phyloP scores from a whole-genome alignment of 30 jellyfish, hydroid and myxozoan genomes.

The Mastigias papua region DNA sequence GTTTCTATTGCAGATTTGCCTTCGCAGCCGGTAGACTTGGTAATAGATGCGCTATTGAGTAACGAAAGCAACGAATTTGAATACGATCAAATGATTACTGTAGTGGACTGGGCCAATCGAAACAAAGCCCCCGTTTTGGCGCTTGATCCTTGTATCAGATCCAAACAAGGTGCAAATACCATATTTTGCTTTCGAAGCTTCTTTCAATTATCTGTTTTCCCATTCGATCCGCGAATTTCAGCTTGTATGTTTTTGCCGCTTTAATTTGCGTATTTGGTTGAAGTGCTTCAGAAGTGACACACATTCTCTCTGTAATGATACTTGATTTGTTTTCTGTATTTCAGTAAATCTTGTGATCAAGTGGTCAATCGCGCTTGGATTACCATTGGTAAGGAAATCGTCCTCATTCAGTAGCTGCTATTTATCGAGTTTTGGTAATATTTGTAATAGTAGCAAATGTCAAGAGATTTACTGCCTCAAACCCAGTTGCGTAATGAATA shows the following conservation, averaged over 20 bases:
- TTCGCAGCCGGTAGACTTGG: constrained; percentile 88
- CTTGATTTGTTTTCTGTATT: too few species aligned
- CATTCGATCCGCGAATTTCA: too few species aligned
- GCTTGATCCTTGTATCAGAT: constrained; percentile 83
- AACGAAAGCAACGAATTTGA: constrained; percentile 51
- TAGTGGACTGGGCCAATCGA: constrained; percentile 89
- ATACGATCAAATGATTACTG: constrained; percentile 68
- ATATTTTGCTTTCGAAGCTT: neutral
- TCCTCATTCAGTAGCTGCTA: too few species aligned
- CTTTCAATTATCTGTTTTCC: too few species aligned
- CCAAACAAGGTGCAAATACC: constrained; percentile 30
- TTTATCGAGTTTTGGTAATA: too few species aligned
- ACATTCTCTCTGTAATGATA: too few species aligned
- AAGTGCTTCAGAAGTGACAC: too few species aligned
- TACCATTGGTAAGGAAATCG: constrained; percentile 75
- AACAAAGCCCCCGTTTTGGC: constrained; percentile 93
- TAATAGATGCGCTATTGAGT: constrained; percentile 87
- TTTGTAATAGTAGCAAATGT: too few species aligned
- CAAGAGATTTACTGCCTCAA: too few species aligned
- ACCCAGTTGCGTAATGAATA: too few species aligned
- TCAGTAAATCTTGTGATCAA: constrained; percentile 64
- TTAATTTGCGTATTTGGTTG: too few species aligned
- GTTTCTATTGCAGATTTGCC: constrained; percentile 89
- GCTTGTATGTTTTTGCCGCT: too few species aligned
- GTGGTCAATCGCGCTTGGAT: constrained; percentile 93